Conservation (phyloP, 2,888 invertebrate genomes). For the Hoplodrina ambigua region DNA sequence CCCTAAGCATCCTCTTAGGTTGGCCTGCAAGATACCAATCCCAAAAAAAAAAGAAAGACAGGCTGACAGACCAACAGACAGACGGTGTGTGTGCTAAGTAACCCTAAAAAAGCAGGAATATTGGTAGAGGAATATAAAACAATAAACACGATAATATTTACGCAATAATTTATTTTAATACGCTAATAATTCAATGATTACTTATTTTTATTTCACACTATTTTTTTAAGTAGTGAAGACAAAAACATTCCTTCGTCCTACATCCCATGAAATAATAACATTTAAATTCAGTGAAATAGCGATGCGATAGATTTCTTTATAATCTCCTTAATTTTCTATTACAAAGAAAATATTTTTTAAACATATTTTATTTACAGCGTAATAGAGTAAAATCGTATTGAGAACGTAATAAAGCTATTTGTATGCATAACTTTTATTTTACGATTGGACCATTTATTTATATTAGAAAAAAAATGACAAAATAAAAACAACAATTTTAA, state of each 20-base stretch:
- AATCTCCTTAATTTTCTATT: constrained; percentile 56
- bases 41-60: too few species aligned
- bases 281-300: constrained; percentile 61
- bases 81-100: background rate
- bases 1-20: too few species aligned
- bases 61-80: too few species aligned
- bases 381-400: constrained; percentile 39
- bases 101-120: background rate
- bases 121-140: constrained; percentile 40
- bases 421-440: constrained; percentile 45
- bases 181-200: constrained; percentile 88
- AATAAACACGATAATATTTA: constrained; percentile 71
- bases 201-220: constrained; percentile 80
- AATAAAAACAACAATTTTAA: constrained; percentile 14
- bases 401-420: constrained; percentile 38
- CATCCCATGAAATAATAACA: constrained; percentile 64
- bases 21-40: too few species aligned
- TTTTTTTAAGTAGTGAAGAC: constrained; percentile 87
- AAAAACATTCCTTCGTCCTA: constrained; percentile 74
- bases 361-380: constrained; percentile 64
- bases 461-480: background rate
- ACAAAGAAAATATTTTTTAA: constrained; percentile 45
- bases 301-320: constrained; percentile 56
- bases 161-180: constrained; percentile 88
- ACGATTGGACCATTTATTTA: constrained; percentile 53